Evolutionary conservation across 1,140 invertebrate genomes (phyloP).

Genomic region (Megathymus violae): DNA sequence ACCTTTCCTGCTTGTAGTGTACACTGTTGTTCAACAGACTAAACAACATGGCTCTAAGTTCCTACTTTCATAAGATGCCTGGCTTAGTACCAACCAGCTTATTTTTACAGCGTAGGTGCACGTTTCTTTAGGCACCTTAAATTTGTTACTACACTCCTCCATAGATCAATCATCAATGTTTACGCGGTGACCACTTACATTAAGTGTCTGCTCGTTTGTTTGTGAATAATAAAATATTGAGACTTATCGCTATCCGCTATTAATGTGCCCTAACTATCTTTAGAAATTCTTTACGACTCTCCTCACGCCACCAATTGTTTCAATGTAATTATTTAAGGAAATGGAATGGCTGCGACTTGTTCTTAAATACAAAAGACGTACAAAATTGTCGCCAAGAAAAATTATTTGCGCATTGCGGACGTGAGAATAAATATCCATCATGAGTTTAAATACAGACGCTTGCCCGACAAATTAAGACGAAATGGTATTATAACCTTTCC

Average conservation of each 20-base stretch:
- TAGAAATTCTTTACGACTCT: conserved; percentile 17
- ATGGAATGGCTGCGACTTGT: conserved; percentile 15
- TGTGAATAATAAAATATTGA: no score
- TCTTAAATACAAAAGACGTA: conserved; percentile 17
- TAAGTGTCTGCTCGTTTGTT: no score
- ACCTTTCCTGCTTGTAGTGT: no score
- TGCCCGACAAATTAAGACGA: neutral
- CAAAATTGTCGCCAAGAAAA: conserved; percentile 27
- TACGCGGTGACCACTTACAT: no score
- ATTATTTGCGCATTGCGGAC: conserved; percentile 24
- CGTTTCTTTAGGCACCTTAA: no score
- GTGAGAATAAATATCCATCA: conserved; percentile 27
- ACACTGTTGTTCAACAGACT: no score
- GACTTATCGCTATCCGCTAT: neutral
- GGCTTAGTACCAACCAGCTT: no score
- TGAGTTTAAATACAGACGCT: conserved; percentile 14
- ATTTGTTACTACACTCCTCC: no score
- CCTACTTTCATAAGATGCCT: no score
- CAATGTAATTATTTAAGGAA: conserved; percentile 28
- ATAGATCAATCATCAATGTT: no score
- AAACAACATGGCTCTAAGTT: no score
- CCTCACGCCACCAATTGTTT: conserved; percentile 25
- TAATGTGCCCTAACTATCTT: neutral
- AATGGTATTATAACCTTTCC: neutral
- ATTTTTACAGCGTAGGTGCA: no score